Evolutionary conservation across 2,888 invertebrate species (phyloP), one percentile per base, ranked within the genome.

Genomic region (Amiota communis): DNA sequence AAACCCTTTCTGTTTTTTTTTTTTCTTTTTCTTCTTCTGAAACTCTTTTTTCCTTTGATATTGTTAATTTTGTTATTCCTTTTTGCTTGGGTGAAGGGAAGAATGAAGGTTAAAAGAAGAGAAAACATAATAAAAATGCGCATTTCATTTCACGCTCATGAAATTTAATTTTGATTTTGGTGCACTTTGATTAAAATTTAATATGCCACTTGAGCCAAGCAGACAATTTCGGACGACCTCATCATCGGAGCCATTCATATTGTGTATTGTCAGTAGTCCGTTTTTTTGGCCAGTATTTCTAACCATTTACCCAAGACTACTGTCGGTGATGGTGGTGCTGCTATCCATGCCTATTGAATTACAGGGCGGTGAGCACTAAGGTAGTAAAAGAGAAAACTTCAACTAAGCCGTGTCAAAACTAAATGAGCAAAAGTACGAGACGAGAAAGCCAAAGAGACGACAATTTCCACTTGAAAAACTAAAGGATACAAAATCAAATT

Each of bases 401-500:
- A 36, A 36, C 36, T 36, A 36, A 2, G 36, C 36, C 2, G 36
- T 36, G 36, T 36, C 36, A 36, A 23, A 23, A n/a, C 13, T n/a
- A 63, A 63, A 46, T 63, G n/a, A 46, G 47, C 46, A 63, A 63
- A 63, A n/a, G 36, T 13, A n/a, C 63, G 46, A 63, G 63, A 20
- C 23, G 46, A 17, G 36, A 63, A 63, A 4, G 59, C 11, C 15
- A 59, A 59, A 59, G 20, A 59, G 12, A 59, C 46, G 46, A 63
- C 46, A 47, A n/a, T 47, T 63, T 63, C 63, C 63, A 63, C 63
- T 63, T 63, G 63, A 63, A 53, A 36, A 53, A 51, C 53, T 69
- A 69, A 69, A 53, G 53, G 68, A 67, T 67, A 67, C 68, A 69
- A 69, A 69, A 69, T 53, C 68, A 51, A 67, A 67, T 20, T 46